phyloP scores from a whole-genome alignment of 2,888 invertebrate genomes.

The Hydriomena furcata region DNA sequence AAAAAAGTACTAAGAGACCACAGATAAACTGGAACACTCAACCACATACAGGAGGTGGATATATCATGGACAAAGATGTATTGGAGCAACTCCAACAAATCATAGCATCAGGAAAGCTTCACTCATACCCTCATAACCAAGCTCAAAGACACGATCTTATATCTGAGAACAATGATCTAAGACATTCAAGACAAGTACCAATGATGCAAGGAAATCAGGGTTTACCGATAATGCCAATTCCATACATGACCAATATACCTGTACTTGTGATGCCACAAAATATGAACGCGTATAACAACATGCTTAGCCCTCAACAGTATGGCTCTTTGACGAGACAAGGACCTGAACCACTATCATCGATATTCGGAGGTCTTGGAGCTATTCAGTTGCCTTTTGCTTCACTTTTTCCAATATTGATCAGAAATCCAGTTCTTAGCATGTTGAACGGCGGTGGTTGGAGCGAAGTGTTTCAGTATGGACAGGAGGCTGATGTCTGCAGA shows the following conservation, averaged over 20 bases:
- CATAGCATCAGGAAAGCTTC: conserved; percentile 62
- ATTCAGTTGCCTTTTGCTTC: conserved; percentile 76
- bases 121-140: conserved; percentile 42
- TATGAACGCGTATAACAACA: conserved; percentile 42
- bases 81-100: conserved; percentile 68
- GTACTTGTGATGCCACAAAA: conserved; percentile 56
- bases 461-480: conserved; percentile 84
- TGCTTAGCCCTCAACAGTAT: conserved; percentile 43
- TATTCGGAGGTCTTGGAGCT: conserved; percentile 28
- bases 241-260: conserved; percentile 63
- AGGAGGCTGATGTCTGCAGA: conserved; percentile 79
- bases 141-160: conserved; percentile 46
- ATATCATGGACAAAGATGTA: conserved; percentile 61
- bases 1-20: conserved; percentile 59
- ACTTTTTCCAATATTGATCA: conserved; percentile 82
- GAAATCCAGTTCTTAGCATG: conserved; percentile 81
- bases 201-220: conserved; percentile 35
- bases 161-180: conserved; percentile 38
- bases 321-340: conserved; percentile 49
- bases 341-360: conserved; percentile 45
- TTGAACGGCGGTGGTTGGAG: conserved; percentile 77
- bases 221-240: conserved; percentile 39
- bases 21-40: conserved; percentile 54
- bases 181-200: conserved; percentile 46
- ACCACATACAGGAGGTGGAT: conserved; percentile 50